A percentile compares a stretch with the other conserved stretches of the same genome.
phyloP scores from a whole-genome alignment of 2,888 invertebrate species.

The Caenorhabditis imperialis region DNA sequence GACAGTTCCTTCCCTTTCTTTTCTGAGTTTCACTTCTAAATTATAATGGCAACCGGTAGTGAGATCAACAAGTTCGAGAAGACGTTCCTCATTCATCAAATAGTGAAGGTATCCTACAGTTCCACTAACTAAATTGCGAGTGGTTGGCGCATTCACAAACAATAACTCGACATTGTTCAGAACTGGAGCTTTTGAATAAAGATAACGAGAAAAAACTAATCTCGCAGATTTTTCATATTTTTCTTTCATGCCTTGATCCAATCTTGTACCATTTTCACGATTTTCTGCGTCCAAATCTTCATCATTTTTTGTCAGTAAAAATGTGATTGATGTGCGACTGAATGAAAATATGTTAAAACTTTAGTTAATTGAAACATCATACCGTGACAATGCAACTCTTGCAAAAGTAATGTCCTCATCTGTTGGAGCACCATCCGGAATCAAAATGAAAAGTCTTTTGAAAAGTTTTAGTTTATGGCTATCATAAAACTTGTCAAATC shows the following conservation, averaged over 20 bases:
- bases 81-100: constrained; percentile 60
- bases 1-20: constrained; percentile 29
- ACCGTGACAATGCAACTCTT: constrained; percentile 59
- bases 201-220: constrained; percentile 51
- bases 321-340: constrained; percentile 59
- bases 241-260: constrained; percentile 56
- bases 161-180: constrained; percentile 51
- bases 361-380: neutral
- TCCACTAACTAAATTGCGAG: constrained; percentile 60
- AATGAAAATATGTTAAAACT: neutral
- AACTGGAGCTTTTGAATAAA: constrained; percentile 57
- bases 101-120: constrained; percentile 66
- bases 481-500: constrained; percentile 68
- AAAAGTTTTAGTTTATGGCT: constrained; percentile 1
- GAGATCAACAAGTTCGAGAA: constrained; percentile 58
- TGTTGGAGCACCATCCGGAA: constrained; percentile 64
- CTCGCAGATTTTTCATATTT: constrained; percentile 58
- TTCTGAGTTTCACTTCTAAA: constrained; percentile 54
- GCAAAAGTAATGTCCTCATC: constrained; percentile 68
- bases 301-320: constrained; percentile 63
- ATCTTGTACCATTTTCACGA: constrained; percentile 51
- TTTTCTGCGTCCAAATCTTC: constrained; percentile 66
- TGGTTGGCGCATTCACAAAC: constrained; percentile 57
- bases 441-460: constrained; percentile 57
- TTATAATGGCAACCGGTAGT: constrained; percentile 61